Evolutionary conservation across 2,797 vertebrate species (phyloP), one percentile per base, ranked within the genome.

Genomic region (Tiaroga cobitis): DNA sequence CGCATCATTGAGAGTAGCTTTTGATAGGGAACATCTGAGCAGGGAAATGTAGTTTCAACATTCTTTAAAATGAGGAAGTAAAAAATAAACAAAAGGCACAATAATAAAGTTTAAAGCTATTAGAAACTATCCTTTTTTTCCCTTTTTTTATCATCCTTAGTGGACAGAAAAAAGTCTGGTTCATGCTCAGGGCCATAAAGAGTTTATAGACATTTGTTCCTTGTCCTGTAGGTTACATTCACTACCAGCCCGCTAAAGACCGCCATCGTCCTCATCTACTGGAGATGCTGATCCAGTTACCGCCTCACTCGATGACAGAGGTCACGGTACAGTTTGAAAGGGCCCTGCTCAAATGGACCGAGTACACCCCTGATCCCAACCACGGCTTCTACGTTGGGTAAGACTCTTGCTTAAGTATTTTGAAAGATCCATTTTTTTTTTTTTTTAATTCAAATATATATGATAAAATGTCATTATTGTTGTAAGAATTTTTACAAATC

Each of bases 211-310:
- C 18, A 1, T 49, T 37, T 32, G 61, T 49, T 29, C 2, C 4
- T 65, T 70, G 1, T 63, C 3, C 5, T 49, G 8, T 43, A 99
- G 98, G 98, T 92, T 99, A 97, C 88, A 97, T 98, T 93, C 96
- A 99, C 92, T 99, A 99, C 90, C 94, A 97, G 93, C 98, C 98
- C 0, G 97, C 98, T 26, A 97, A 98, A 92, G 98, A 99, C 93
- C 95, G 97, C 4, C 90, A 93, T 83, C 95, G 95, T 87, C 97
- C 98, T 69, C 98, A 99, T 91, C 96, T 99, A 15, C 92, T 99
- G 86, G 98, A 99, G 94, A 99, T 99, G 98, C 93, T 99, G 85
- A 91, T 99, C 85, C 98, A 99, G 94, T 94, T 99, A 90, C 98
- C 98, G 2, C 97, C 98, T 82, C 97, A 96, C 92, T 99, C 98